phyloP scores from a whole-genome alignment of 2,797 vertebrate species.

The Rhinoraja longicauda region DNA sequence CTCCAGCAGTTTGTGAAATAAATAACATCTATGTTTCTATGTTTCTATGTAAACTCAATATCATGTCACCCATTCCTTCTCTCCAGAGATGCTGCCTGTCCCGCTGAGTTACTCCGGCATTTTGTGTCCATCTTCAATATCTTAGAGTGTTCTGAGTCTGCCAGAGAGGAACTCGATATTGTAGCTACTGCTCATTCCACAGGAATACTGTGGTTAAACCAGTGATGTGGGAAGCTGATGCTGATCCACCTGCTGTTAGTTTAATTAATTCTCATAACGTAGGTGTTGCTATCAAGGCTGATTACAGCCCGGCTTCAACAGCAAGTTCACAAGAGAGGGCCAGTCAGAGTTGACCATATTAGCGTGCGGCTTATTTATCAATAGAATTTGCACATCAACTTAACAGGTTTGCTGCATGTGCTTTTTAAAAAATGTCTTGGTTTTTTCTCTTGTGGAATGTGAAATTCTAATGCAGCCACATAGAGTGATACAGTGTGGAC shows the following conservation, averaged over 20 bases:
- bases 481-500: too few relatives aligned
- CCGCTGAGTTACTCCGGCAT: too few relatives aligned
- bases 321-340: background rate
- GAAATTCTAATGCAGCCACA: background rate
- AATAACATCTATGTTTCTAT: too few relatives aligned
- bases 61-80: too few relatives aligned
- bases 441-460: background rate
- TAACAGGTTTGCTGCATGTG: too few relatives aligned
- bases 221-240: background rate
- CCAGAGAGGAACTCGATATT: background rate
- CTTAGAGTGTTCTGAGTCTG: background rate
- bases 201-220: background rate
- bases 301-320: background rate
- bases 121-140: too few relatives aligned
- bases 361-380: background rate
- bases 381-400: too few relatives aligned
- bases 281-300: background rate
- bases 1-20: too few relatives aligned
- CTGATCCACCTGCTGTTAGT: background rate
- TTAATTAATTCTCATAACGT: background rate
- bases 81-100: too few relatives aligned
- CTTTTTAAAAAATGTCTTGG: background rate
- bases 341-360: background rate
- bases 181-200: background rate
- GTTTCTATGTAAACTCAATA: too few relatives aligned